Conservation (phyloP, 2,888 invertebrate genomes). For the Timandra comae region DNA sequence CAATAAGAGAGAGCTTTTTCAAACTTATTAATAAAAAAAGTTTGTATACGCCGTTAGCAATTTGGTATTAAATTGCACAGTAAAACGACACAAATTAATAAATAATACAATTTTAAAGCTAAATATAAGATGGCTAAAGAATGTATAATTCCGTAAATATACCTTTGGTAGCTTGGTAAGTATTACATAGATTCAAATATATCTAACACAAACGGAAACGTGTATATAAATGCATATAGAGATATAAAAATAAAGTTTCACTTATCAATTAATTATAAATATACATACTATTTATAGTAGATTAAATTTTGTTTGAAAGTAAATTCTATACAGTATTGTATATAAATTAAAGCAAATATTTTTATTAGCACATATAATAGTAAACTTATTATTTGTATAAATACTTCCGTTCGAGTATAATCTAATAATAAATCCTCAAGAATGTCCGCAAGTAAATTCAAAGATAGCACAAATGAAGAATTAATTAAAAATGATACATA, state of each 20-base stretch:
- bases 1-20: no score
- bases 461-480: no score
- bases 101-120: no score
- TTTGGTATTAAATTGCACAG: constrained; percentile 37
- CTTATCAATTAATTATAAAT: no score
- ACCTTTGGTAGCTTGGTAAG: constrained; percentile 1
- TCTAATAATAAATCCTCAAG: no score
- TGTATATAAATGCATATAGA: neutral
- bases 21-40: constrained; percentile 24
- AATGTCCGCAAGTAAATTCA: no score
- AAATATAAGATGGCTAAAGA: no score
- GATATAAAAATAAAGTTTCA: no score
- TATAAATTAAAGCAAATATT: neutral
- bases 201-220: neutral
- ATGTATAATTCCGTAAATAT: neutral
- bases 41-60: constrained; percentile 19
- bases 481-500: no score
- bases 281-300: no score
- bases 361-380: neutral
- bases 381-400: neutral
- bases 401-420: neutral
- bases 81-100: constrained; percentile 20
- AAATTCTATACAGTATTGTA: neutral
- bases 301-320: no score
- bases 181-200: neutral